These are phyloP conservation scores for Metopia argyrocephala DNA, from an alignment of 2,888 invertebrate genomes.

Conservation along the genomic window DNA sequence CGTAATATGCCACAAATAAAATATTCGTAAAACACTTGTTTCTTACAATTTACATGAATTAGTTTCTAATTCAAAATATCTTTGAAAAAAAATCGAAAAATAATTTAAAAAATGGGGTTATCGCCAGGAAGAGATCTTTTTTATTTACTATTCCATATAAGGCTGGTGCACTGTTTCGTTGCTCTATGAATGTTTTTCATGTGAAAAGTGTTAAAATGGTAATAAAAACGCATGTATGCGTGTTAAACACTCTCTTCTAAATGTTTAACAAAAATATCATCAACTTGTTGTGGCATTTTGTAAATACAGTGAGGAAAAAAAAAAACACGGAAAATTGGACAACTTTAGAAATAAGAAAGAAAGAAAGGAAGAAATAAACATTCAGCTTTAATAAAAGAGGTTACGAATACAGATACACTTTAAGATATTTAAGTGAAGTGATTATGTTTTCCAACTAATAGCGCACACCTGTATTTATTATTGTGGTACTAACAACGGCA, in stretches of 20 bases:
- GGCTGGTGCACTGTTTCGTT: neutral
- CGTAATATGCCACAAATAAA: constrained; percentile 42
- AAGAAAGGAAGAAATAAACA: neutral
- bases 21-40: constrained; percentile 59
- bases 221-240: constrained; percentile 57
- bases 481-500: neutral
- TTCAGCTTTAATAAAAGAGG: neutral
- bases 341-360: constrained; percentile 5
- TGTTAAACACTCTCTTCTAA: constrained; percentile 55
- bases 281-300: constrained; percentile 36
- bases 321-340: constrained; percentile 24
- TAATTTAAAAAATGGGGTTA: constrained; percentile 46
- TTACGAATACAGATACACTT: constrained; percentile 16
- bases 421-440: neutral
- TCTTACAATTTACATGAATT: constrained; percentile 24
- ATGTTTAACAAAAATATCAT: constrained; percentile 46
- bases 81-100: neutral
- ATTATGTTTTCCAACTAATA: constrained; percentile 1
- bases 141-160: constrained; percentile 61
- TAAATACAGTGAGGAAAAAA: constrained; percentile 33
- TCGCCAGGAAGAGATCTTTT: constrained; percentile 57
- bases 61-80: constrained; percentile 6
- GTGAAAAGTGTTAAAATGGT: neutral
- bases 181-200: neutral
- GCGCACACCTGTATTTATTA: constrained; percentile 55